Evolutionary conservation across 1,140 invertebrate genomes (phyloP), one percentile per base, ranked within the genome.

Genomic region (Neodiprion lecontei): DNA sequence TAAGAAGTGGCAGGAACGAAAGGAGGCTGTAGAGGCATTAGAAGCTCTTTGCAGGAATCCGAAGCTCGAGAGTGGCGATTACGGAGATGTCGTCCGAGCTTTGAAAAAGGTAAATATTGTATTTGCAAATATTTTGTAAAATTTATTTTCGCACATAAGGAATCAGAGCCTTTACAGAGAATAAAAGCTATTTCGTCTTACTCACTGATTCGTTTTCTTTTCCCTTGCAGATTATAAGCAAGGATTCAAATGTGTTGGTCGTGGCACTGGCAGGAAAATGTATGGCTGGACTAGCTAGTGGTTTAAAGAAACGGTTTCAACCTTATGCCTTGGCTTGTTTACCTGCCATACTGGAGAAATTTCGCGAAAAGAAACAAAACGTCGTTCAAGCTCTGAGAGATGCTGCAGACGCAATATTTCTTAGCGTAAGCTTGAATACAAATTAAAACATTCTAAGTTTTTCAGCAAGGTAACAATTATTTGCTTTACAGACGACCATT

Each of bases 1-100:
- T 0, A 99, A 99, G 84, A 99, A 99, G 83, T 99, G 98, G 98
- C 95, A 97, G 82, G 96, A 99, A 70, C 90, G 98, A 9, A 98
- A 98, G 86, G 96, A 99, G 85, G 93, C 94, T 0, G 82, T 99
- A 7, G 96, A 98, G 80, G 88, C 89, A 2, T 85, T 99, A 0
- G 94, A 98, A 74, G 91, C 91, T 73, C 84, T 98, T 4, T 84
- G 97, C 1, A 93, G 94, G 76, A 93, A 94, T 82, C 97, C 96
- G 0, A 98, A 95, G 87, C 85, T 99, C 40, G 96, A 97, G 84
- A 92, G 90, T 81, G 97, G 97, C 14, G 97, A 99, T 83, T 99
- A 98, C 88, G 94, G 94, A n/a, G 94, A 98, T 79, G 79, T 99
- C 47, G 93, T 99, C 1, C 91, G 94, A 78, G 92, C 93, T 17